Evolutionary conservation across 2,113 vertebrate species (phyloP).

Genomic region (Aegotheles bennettii): DNA sequence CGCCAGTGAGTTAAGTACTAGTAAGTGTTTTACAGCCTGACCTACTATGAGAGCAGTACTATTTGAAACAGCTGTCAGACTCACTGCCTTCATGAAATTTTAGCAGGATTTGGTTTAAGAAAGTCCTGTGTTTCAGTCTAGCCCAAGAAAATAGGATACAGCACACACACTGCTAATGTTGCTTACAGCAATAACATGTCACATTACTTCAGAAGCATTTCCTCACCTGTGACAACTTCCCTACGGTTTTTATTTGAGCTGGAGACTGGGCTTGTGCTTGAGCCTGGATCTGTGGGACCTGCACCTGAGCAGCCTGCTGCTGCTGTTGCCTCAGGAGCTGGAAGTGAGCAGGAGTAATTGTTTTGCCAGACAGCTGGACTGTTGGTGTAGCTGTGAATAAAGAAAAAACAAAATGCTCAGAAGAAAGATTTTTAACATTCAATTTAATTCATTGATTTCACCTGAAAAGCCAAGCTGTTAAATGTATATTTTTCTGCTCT

Average conservation of each 20-base stretch:
- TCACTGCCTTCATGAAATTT: neutral
- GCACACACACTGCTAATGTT: neutral
- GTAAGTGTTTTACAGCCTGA: neutral
- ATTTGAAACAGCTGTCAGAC: neutral
- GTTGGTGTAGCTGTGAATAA: conserved; percentile 68
- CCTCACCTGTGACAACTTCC: conserved; percentile 80
- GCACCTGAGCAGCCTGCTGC: conserved; percentile 73
- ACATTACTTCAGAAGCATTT: fast-evolving
- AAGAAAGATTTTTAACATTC: neutral
- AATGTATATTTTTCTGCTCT: neutral
- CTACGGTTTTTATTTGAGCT: conserved; percentile 83
- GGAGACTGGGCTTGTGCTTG: conserved; percentile 73
- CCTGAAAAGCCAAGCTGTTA: neutral
- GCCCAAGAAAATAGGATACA: neutral
- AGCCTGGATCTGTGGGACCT: conserved; percentile 73
- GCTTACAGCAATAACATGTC: neutral
- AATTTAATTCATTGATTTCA: neutral
- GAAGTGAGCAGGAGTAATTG: conserved; percentile 82
- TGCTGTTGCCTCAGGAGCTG: conserved; percentile 88
- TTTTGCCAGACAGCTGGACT: conserved; percentile 82
- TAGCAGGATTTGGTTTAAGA: neutral
- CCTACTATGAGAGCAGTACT: neutral
- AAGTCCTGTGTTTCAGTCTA: neutral
- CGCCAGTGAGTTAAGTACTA: neutral
- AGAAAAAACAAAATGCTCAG: neutral